A percentile compares a stretch with the other conserved stretches of the same genome.
Evolutionary conservation across 2,113 vertebrate genomes (phyloP).

Genomic region (Zootoca vivipara): DNA sequence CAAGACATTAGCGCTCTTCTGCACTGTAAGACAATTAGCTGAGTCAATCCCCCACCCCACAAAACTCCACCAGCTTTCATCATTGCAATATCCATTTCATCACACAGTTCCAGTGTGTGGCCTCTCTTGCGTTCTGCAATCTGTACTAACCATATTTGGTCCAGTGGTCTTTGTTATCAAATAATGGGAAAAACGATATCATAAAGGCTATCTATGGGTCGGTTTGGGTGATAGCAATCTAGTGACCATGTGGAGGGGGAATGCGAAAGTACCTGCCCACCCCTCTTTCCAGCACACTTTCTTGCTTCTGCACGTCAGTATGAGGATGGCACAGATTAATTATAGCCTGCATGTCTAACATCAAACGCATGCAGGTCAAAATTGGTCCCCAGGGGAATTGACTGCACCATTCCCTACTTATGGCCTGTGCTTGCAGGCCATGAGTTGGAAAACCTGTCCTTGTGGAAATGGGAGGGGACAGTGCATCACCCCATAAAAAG

Average conservation of each 20-base stretch:
- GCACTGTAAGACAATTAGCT: not conserved
- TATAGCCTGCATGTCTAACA: not conserved
- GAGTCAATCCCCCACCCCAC: not conserved
- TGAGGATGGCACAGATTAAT: not conserved
- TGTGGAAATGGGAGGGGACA: not conserved
- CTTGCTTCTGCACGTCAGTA: not conserved
- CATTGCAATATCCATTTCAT: not conserved
- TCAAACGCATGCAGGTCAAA: not conserved
- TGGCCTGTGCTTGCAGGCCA: not conserved
- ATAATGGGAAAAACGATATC: not conserved
- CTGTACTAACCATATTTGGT: not conserved
- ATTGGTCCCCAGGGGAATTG: not conserved
- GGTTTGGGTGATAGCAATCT: not conserved
- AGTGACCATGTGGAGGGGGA: not conserved
- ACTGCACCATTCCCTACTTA: not conserved
- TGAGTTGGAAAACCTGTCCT: not conserved
- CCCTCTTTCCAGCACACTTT: not conserved
- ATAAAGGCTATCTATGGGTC: not conserved
- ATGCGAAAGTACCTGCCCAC: not conserved
- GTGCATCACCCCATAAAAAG: not conserved
- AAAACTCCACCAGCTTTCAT: not conserved
- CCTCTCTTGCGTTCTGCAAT: not conserved
- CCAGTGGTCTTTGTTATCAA: not conserved
- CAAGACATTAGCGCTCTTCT: not conserved
- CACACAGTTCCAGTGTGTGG: not conserved